phyloP scores from a whole-genome alignment of 1,140 invertebrate species.

The Atta texana region DNA sequence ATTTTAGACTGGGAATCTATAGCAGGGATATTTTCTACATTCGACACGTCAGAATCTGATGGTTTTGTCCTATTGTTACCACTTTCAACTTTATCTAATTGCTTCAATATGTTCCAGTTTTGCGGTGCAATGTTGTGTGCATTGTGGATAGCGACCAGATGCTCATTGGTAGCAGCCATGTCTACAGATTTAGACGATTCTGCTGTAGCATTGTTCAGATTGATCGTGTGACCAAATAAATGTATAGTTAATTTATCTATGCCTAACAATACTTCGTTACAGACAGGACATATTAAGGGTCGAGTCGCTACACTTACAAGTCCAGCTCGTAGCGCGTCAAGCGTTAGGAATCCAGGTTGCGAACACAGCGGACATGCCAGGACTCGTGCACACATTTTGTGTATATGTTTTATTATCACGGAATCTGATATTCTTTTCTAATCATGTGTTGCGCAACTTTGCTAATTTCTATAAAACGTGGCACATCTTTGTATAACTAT shows the following conservation, averaged over 20 bases:
- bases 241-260: slow-evolving; percentile 95
- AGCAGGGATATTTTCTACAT: slow-evolving; percentile 13
- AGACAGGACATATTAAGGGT: slow-evolving; percentile 91
- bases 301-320: slow-evolving; percentile 92
- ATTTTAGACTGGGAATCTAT: slow-evolving; percentile 36
- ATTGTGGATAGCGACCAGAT: slow-evolving; percentile 15
- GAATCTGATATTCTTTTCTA: background rate
- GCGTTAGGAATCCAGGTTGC: slow-evolving; percentile 90
- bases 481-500: slow-evolving; percentile 2
- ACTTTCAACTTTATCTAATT: slow-evolving; percentile 19
- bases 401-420: background rate
- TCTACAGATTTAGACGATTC: slow-evolving; percentile 52
- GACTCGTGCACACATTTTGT: slow-evolving; percentile 88
- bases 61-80: background rate
- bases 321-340: slow-evolving; percentile 90
- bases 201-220: slow-evolving; percentile 63
- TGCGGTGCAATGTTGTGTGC: slow-evolving; percentile 52
- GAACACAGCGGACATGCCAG: slow-evolving; percentile 92
- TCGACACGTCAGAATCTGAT: slow-evolving; percentile 20
- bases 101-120: slow-evolving; percentile 60
- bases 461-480: background rate
- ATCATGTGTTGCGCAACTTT: background rate
- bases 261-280: slow-evolving; percentile 90
- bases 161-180: slow-evolving; percentile 15
- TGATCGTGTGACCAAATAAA: slow-evolving; percentile 90